phyloP scores from a whole-genome alignment of 2,113 vertebrate species.

The Sphaerodactylus townsendi region DNA sequence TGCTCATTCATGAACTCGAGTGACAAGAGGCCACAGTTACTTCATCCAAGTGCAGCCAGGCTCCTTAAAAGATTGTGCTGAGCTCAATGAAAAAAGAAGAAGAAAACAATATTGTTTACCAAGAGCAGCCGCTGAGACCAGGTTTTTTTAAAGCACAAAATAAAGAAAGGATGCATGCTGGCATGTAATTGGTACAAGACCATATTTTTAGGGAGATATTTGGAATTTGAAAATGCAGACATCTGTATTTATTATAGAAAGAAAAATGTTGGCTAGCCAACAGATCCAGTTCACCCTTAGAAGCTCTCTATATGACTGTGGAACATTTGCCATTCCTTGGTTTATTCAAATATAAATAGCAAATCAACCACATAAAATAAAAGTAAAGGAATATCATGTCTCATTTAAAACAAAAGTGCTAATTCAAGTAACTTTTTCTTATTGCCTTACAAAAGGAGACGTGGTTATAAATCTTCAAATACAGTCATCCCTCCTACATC shows the following conservation, averaged over 20 bases:
- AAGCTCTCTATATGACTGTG: not conserved
- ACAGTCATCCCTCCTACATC: too few relatives aligned
- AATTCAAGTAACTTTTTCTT: not conserved
- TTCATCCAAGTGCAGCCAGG: conserved; percentile 33
- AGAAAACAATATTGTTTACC: conserved; percentile 43
- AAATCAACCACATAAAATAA: conserved; percentile 7
- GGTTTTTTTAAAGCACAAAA: conserved; percentile 31
- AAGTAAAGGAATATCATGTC: not conserved
- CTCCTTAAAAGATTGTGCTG: conserved; percentile 24
- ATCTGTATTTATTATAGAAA: not conserved
- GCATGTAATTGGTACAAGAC: not conserved
- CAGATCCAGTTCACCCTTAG: conserved; percentile 12
- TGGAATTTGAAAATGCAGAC: not conserved
- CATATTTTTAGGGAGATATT: conserved; percentile 15
- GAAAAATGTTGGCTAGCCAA: not conserved
- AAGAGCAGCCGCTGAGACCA: not conserved
- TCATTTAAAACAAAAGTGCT: not conserved
- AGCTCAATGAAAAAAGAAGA: conserved; percentile 36
- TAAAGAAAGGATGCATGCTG: conserved; percentile 39
- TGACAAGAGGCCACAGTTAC: conserved; percentile 50
- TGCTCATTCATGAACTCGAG: conserved; percentile 24
- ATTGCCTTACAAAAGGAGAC: not conserved
- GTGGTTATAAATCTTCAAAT: too few relatives aligned
- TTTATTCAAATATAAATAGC: conserved; percentile 6
- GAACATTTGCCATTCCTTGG: conserved; percentile 2